These are phyloP conservation scores for Diplolepis rosae DNA, from an alignment of 2,888 invertebrate genomes.

Conservation along the genomic window DNA sequence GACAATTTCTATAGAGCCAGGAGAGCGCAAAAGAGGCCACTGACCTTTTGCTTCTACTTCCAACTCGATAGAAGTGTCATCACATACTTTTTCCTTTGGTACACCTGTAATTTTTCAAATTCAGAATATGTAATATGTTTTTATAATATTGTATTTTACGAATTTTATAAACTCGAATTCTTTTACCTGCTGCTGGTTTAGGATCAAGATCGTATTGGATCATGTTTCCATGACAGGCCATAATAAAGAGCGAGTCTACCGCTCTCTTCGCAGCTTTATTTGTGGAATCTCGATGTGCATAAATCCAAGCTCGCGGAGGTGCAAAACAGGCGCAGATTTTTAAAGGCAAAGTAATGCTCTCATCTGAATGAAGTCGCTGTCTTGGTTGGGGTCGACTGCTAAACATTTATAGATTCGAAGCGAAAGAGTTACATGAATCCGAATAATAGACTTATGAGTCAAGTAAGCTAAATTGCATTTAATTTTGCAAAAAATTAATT, in stretches of 20 bases:
- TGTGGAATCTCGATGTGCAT: constrained; percentile 69
- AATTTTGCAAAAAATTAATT: too few relatives aligned
- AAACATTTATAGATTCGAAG: not conserved
- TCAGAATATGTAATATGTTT: constrained; percentile 12
- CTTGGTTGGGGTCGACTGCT: constrained; percentile 65
- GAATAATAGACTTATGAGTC: too few relatives aligned
- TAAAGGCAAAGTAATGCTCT: constrained; percentile 81
- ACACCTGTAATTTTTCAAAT: constrained; percentile 74
- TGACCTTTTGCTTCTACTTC: constrained; percentile 90
- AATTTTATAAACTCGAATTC: not conserved
- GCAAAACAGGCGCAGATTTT: constrained; percentile 88
- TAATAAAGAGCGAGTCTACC: constrained; percentile 90
- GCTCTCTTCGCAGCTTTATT: constrained; percentile 74
- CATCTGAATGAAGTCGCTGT: constrained; percentile 83
- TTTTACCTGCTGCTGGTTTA: constrained; percentile 77
- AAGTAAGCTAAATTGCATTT: too few relatives aligned
- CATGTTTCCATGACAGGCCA: constrained; percentile 91
- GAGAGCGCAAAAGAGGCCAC: constrained; percentile 87
- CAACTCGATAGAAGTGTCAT: constrained; percentile 90
- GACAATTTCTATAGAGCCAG: constrained; percentile 80
- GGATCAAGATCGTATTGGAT: constrained; percentile 93
- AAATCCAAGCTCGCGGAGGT: constrained; percentile 84
- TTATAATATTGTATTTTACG: not conserved
- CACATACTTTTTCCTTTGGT: constrained; percentile 89
- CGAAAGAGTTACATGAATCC: too few relatives aligned